Percentiles rank a stretch among this genome's conserved stretches.
Evolutionary conservation across 2,888 invertebrate species (phyloP).

Genomic region (Parnassius orleans): DNA sequence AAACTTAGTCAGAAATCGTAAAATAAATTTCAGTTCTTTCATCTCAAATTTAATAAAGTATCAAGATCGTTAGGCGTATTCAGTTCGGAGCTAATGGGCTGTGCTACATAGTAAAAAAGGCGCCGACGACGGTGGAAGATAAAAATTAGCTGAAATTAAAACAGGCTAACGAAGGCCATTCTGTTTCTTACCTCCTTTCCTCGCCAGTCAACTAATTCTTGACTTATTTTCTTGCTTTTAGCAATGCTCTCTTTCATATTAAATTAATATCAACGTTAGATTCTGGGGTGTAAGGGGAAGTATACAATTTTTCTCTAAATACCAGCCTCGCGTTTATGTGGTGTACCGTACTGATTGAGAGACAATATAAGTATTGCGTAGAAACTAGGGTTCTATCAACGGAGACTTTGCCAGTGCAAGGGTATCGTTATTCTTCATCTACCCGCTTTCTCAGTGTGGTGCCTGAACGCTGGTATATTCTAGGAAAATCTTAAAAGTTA

Average conservation of each 20-base stretch:
- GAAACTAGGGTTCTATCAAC: too few relatives aligned
- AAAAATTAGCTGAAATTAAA: constrained; percentile 82
- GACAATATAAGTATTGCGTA: too few relatives aligned
- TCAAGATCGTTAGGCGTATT: constrained; percentile 40
- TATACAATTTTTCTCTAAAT: too few relatives aligned
- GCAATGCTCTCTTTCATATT: constrained; percentile 1
- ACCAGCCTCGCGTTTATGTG: too few relatives aligned
- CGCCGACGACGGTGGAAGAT: constrained; percentile 65
- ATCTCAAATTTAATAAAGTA: constrained; percentile 40
- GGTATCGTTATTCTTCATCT: too few relatives aligned
- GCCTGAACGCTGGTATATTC: too few relatives aligned
- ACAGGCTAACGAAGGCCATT: constrained; percentile 79
- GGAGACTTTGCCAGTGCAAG: too few relatives aligned
- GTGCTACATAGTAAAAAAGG: constrained; percentile 70
- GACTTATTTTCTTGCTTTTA: constrained; percentile 19
- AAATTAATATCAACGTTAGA: not conserved
- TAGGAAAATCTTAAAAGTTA: too few relatives aligned
- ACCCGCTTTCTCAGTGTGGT: too few relatives aligned
- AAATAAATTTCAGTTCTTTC: not conserved
- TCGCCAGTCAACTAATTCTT: constrained; percentile 28
- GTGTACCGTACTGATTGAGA: too few relatives aligned
- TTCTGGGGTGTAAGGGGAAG: too few relatives aligned
- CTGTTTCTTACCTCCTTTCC: constrained; percentile 41
- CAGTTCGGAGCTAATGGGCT: constrained; percentile 64
- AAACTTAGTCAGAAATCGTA: too few relatives aligned